These are phyloP conservation scores for Pipa parva DNA, from an alignment of 2,113 vertebrate species.

Conservation along the genomic window DNA sequence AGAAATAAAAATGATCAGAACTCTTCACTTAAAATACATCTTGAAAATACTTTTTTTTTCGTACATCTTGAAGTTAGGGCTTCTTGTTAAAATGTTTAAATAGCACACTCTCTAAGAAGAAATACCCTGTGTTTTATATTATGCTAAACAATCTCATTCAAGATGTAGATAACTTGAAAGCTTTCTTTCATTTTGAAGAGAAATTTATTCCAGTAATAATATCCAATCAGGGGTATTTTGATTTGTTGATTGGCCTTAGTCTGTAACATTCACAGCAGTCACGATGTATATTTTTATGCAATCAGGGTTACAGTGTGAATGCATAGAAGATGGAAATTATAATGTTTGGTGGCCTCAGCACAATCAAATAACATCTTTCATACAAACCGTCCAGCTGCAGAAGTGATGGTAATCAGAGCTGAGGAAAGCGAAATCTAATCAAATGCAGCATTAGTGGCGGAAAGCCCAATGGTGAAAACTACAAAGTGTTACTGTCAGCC, in stretches of 20 bases:
- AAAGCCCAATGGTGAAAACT: not conserved
- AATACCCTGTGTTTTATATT: not conserved
- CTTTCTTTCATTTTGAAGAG: not conserved
- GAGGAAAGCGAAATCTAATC: constrained; percentile 27
- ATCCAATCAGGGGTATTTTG: constrained; percentile 37
- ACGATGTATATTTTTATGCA: constrained; percentile 21
- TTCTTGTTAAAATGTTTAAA: not conserved
- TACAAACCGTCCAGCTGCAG: constrained; percentile 34
- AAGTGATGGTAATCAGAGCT: constrained; percentile 22
- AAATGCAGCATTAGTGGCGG: constrained; percentile 8
- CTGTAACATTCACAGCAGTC: not conserved
- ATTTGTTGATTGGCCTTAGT: constrained; percentile 30
- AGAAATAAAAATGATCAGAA: not conserved
- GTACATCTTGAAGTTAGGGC: not conserved
- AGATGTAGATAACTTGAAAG: constrained; percentile 3
- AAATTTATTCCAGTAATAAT: constrained; percentile 17
- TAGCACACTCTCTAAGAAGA: not conserved
- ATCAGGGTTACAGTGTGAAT: constrained; percentile 30
- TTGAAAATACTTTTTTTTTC: not conserved
- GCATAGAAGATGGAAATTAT: constrained; percentile 25
- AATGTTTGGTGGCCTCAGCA: constrained; percentile 17
- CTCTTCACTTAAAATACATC: not conserved
- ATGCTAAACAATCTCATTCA: not conserved
- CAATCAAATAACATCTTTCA: constrained; percentile 13
- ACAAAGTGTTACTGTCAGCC: not conserved